Evolutionary conservation across 2,888 invertebrate species (phyloP), one percentile per base, ranked within the genome.

Genomic region (Acronicta aceris): DNA sequence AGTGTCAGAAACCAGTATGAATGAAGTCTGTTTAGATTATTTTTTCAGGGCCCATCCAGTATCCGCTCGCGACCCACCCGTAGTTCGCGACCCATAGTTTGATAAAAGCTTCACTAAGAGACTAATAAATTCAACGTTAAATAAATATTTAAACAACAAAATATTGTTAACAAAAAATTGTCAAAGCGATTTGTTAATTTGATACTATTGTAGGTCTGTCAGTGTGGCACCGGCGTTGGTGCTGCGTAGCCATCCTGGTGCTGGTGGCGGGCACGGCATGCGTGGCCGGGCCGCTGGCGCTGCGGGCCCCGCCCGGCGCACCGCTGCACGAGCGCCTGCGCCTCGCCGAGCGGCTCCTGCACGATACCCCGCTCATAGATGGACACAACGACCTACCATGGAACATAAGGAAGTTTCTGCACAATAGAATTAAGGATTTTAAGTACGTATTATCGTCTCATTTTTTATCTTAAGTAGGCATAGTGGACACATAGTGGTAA

Each of bases 331-430:
- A 97, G 89, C 95, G 97, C 49, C 94, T 97, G 70, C 96, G 97
- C 78, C 96, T 97, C 62, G 97, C 97, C 12, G 96, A 96, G 63
- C 95, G 97, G 73, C 95, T 97, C 30, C 94, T 97, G 67, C 96
- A 97, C 86, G 97, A 97, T 93, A 97, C 97, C 78, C 97, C 97
- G 75, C 96, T 97, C 78, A 96, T 97, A 79, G 97, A 97, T 90
- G 98, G 98, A 75, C 98, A 98, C 95, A 98, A 98, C 93, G 98
- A 98, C 90, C 95, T 98, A 73, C 98, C 98, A 13, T 98, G 98
- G 98, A 98, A 98, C 91, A 97, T 98, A 89, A 95, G 98, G 76
- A 98, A 98, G 93, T 98, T 98, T 93, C 95, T 98, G 88, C 98
- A 98, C 92, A 98, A 98, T 91, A 97, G 97, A 88, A 96, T 98